phyloP scores from a whole-genome alignment of 2,888 invertebrate genomes.

The Campoletis raptor region DNA sequence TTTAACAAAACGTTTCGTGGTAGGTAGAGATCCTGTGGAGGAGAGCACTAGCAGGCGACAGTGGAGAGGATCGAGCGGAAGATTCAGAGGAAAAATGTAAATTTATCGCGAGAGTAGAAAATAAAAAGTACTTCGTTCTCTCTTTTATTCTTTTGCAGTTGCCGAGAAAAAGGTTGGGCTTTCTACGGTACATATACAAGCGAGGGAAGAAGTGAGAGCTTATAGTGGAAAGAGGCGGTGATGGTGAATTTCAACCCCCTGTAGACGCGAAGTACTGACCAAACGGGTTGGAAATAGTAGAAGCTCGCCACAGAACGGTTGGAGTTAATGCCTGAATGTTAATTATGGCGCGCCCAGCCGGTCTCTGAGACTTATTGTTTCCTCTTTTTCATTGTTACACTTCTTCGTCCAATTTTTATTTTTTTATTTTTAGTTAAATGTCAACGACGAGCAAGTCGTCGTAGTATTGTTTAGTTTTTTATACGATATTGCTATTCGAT shows the following conservation, averaged over 20 bases:
- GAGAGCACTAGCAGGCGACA: constrained; percentile 34
- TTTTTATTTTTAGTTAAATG: neutral
- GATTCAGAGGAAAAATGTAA: constrained; percentile 76
- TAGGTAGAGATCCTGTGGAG: constrained; percentile 51
- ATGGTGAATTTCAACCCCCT: constrained; percentile 36
- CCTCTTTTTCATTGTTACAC: constrained; percentile 67
- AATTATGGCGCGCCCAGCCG: constrained; percentile 76
- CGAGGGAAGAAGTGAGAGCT: constrained; percentile 12
- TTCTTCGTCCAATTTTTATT: neutral
- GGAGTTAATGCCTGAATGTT: constrained; percentile 80
- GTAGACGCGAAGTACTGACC: constrained; percentile 20
- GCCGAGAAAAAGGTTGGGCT: neutral
- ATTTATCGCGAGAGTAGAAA: constrained; percentile 75
- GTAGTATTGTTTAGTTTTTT: neutral
- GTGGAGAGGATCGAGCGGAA: constrained; percentile 27
- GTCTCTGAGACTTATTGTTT: constrained; percentile 54
- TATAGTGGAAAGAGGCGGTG: neutral
- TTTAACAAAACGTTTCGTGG: constrained; percentile 78
- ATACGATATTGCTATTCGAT: neutral
- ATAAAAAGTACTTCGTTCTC: constrained; percentile 41
- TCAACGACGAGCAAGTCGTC: constrained; percentile 10
- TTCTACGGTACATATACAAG: constrained; percentile 7
- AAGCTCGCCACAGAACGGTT: constrained; percentile 60
- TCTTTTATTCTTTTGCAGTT: constrained; percentile 24
- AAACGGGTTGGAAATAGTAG: constrained; percentile 66